Percentiles rank a stretch among this genome's conserved stretches.
Conservation (phyloP, 2,888 invertebrate genomes). For the Cryptocephalus primarius region DNA sequence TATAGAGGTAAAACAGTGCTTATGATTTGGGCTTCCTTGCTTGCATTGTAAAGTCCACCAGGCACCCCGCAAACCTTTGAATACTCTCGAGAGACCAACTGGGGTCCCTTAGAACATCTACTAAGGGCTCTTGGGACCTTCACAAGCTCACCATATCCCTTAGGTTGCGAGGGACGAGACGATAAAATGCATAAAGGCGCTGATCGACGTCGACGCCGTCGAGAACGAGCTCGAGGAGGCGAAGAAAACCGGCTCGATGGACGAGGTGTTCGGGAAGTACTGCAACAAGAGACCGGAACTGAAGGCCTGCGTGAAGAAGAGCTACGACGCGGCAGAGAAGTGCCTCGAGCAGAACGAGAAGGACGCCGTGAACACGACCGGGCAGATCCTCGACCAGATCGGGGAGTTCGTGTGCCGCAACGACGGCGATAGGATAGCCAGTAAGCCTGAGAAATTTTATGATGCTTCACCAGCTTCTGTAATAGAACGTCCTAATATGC, state of each 20-base stretch:
- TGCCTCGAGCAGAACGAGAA: conserved; percentile 40
- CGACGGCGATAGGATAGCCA: conserved; percentile 46
- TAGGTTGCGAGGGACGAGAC: conserved; percentile 30
- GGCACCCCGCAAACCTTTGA: no score
- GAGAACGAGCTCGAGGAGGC: conserved; percentile 43
- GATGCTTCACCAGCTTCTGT: no score
- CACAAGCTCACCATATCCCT: no score
- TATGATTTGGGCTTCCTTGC: no score
- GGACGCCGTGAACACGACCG: conserved; percentile 33
- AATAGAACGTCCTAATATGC: no score
- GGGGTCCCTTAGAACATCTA: no score
- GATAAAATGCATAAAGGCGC: conserved; percentile 43
- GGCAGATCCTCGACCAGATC: conserved; percentile 40
- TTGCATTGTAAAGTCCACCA: no score
- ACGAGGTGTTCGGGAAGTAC: conserved; percentile 44
- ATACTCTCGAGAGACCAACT: no score
- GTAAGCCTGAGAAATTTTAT: conserved; percentile 32
- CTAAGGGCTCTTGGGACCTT: no score
- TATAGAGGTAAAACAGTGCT: no score
- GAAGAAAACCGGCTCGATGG: conserved; percentile 43
- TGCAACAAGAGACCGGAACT: conserved; percentile 38
- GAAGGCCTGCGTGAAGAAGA: conserved; percentile 35
- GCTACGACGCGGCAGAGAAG: conserved; percentile 33
- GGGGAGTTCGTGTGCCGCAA: conserved; percentile 42
- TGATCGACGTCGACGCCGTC: conserved; percentile 48